phyloP scores from a whole-genome alignment of 2,113 vertebrate species.

The Passer montanus region DNA sequence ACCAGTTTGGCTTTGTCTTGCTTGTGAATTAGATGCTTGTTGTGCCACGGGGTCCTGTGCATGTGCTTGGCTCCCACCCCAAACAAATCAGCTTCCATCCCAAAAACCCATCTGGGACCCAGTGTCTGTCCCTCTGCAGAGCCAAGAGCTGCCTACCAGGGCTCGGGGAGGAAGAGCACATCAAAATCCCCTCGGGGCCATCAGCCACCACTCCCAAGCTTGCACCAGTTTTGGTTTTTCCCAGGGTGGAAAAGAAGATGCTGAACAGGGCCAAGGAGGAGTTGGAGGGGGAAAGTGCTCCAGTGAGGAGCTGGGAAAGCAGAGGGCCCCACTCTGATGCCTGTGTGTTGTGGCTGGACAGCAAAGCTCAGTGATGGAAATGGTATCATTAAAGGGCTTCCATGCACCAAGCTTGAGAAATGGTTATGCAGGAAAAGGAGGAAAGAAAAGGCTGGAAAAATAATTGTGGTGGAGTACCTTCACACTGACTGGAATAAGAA shows the following conservation, averaged over 20 bases:
- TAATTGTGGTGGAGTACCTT: slow-evolving; percentile 12
- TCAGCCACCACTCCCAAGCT: fast-evolving
- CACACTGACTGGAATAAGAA: slow-evolving; percentile 62
- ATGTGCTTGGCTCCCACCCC: not conserved
- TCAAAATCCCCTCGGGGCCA: not conserved
- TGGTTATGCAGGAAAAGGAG: slow-evolving; percentile 11
- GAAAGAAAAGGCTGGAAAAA: slow-evolving; percentile 33
- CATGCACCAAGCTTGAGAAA: not conserved
- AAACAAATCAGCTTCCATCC: not conserved
- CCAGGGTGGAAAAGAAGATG: not conserved
- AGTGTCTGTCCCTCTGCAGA: not conserved
- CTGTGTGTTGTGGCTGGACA: not conserved
- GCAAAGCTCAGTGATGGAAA: not conserved
- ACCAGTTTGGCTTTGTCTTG: not conserved
- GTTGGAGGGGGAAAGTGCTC: not conserved
- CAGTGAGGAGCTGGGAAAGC: not conserved
- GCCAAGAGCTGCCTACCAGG: not conserved
- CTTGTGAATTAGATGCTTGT: not conserved
- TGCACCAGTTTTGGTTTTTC: not conserved
- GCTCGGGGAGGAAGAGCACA: fast-evolving
- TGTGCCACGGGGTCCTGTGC: fast-evolving
- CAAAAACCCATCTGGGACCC: not conserved
- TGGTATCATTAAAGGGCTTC: not conserved
- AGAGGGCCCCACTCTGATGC: not conserved
- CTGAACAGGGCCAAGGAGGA: not conserved